Percentiles rank a stretch among this genome's conserved stretches.
phyloP scores from a whole-genome alignment of 2,888 invertebrate genomes.

The Diabrotica balteata region DNA sequence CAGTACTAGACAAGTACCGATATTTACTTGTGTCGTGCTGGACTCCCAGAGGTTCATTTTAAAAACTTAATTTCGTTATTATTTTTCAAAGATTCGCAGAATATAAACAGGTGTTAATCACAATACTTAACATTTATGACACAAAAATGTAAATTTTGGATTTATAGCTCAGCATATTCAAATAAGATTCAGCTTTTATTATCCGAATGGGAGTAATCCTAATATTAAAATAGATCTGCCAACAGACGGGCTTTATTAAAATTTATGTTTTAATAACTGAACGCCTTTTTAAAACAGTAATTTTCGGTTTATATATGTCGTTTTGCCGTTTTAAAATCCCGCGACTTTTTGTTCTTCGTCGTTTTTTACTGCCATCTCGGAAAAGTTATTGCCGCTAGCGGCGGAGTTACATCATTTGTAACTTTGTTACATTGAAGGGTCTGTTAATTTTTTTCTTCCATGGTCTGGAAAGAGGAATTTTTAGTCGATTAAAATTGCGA shows the following conservation, averaged over 20 bases:
- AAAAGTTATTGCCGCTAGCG: slow-evolving; percentile 10
- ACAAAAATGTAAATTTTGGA: too few relatives aligned
- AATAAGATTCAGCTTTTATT: too few relatives aligned
- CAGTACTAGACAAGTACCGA: too few relatives aligned
- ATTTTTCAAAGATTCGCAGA: too few relatives aligned
- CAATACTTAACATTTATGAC: too few relatives aligned
- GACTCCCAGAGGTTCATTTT: too few relatives aligned
- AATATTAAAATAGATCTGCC: too few relatives aligned
- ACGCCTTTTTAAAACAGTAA: slow-evolving; percentile 1
- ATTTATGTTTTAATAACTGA: slow-evolving; percentile 1
- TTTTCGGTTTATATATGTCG: neutral
- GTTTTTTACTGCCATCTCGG: slow-evolving; percentile 9
- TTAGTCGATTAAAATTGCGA: slow-evolving; percentile 16
- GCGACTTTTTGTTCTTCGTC: neutral
- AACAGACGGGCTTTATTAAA: neutral
- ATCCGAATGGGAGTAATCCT: too few relatives aligned
- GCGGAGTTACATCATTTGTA: slow-evolving; percentile 13
- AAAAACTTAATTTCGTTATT: too few relatives aligned
- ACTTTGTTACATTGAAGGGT: slow-evolving; percentile 20
- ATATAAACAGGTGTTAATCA: too few relatives aligned
- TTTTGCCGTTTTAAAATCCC: slow-evolving; percentile 1
- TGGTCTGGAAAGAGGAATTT: slow-evolving; percentile 11
- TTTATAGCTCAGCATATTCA: too few relatives aligned
- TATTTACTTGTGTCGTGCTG: too few relatives aligned
- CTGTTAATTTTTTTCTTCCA: slow-evolving; percentile 2